Base-by-base conservation (phyloP, 2,888 invertebrate genomes). In the Drosophila sordidula region DNA sequence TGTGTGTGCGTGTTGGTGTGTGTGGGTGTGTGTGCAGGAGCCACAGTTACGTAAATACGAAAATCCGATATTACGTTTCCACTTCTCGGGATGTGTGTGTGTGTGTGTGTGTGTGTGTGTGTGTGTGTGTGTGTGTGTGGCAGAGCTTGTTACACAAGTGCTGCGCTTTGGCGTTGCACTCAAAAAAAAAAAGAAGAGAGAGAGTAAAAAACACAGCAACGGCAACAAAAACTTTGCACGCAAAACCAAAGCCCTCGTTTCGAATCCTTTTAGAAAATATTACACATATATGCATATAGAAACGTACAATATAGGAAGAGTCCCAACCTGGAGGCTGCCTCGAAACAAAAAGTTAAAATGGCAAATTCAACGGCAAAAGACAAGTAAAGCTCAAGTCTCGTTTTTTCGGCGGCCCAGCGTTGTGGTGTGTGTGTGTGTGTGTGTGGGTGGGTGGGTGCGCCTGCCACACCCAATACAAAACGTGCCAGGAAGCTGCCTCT, bases 51-150 rank as follows among this genome's bases (percentile, higher is more conserved):
- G 83, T 80, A 87, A 85, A 85, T 85, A 87, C 69, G 79, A 87
- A 85, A 85, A 87, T 87, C 85, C 79, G 86, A 87, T 85, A 87
- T 84, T 78, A 87, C 78, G 80, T 82, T 85, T 82, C 81, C 74
- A 81, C 85, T 81, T 79, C 65, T 69, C 68, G 18, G 18, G n/a
- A n/a, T 2, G 18, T 1, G 18, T 2, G 1, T 18, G 18, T 18
- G 18, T 18, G 18, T 18, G 18, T 18, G 16, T 58, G 49, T 71
- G 45, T 32, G 22, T 44, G 47, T 2, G 18, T 1, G 18, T 2
- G 1, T 18, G 18, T 18, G 18, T 18, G 18, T 18, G 18, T 18
- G 16, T 58, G 49, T 71, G 45, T 32, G 22, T 44, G 47, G 44
- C 46, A 56, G 52, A 65, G 79, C 74, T 77, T 75, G 84, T 84